These are phyloP conservation scores for Polydrusus tereticollis DNA, from an alignment of 2,888 invertebrate genomes.

Conservation along the genomic window DNA sequence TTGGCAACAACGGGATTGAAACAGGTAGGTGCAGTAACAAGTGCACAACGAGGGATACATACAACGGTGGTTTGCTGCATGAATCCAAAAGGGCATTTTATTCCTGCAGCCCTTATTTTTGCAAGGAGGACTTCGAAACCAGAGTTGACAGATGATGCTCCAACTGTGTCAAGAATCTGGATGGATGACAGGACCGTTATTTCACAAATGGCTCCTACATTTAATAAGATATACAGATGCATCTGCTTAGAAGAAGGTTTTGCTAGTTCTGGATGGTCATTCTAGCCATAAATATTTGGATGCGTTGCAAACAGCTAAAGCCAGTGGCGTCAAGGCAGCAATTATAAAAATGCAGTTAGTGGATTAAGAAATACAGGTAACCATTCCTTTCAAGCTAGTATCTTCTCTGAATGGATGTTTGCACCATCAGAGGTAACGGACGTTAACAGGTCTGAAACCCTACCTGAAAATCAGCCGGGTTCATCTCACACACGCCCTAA, in stretches of 20 bases:
- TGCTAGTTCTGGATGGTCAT: conserved; percentile 7
- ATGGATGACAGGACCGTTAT: neutral
- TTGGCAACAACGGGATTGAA: too few species aligned
- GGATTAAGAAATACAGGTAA: conserved; percentile 6
- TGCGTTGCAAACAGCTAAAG: neutral
- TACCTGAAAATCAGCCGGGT: neutral
- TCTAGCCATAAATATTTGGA: neutral
- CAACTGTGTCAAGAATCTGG: neutral
- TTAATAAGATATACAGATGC: neutral
- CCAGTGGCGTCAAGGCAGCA: conserved; percentile 1
- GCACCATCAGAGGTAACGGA: neutral
- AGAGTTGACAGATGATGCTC: too few species aligned
- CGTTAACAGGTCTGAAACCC: neutral
- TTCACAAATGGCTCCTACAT: neutral
- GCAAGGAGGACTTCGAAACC: too few species aligned
- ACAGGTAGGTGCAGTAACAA: too few species aligned
- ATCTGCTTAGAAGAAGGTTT: neutral
- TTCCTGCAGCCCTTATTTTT: too few species aligned
- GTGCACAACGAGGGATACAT: too few species aligned
- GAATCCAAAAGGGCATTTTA: too few species aligned
- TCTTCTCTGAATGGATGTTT: conserved; percentile 9
- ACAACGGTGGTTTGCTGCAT: too few species aligned
- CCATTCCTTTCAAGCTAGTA: neutral
- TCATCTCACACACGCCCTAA: neutral
- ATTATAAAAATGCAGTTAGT: conserved; percentile 20